Base-by-base conservation (phyloP, 2,888 invertebrate genomes). In the Exephanes ischioxanthus region DNA sequence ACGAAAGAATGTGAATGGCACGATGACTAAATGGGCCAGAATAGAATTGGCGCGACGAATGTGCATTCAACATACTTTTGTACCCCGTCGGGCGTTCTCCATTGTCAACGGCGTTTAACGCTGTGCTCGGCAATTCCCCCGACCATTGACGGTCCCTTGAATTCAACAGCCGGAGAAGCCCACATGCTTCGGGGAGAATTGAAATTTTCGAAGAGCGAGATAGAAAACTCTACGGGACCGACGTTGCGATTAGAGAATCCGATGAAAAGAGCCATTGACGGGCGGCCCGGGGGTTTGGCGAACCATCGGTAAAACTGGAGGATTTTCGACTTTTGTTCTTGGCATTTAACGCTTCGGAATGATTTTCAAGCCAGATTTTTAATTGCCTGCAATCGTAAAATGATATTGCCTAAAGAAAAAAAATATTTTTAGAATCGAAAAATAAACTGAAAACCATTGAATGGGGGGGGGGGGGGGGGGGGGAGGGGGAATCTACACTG, bases 41-140 rank as follows among this genome's bases (percentile, higher is more conserved):
- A 83, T 83, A 72, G 77, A 83, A 77, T 83, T 83, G 63, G 30
- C 68, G 66, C 67, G 83, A 63, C 68, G 75, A 83, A 83, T 83
- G 55, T 83, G 83, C 83, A 83, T 77, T 71, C 53, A 83, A 83
- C 66, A 76, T 83, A 78, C 77, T 77, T 83, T 70, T 58, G 70
- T 77, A 22, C 78, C 83, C 77, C 71, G 75, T 76, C 75, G 75
- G 33, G 75, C 63, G 51, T 76, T 66, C 75, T 33, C 75, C 48
- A 76, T 76, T 76, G 75, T 76, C 75, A 76, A 30, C 30, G 63
- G 55, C 63, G 76, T 77, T 66, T 75, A 81, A 81, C 68, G 58
- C 66, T 61, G 53, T 51, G 67, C 45, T 37, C 61, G 81, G 53
- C 81, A 75, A 75, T 81, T 72, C 72, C 26, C 55, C 45, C 30